phyloP scores from a whole-genome alignment of 2,113 vertebrate genomes.

The Cynoglossus semilaevis region DNA sequence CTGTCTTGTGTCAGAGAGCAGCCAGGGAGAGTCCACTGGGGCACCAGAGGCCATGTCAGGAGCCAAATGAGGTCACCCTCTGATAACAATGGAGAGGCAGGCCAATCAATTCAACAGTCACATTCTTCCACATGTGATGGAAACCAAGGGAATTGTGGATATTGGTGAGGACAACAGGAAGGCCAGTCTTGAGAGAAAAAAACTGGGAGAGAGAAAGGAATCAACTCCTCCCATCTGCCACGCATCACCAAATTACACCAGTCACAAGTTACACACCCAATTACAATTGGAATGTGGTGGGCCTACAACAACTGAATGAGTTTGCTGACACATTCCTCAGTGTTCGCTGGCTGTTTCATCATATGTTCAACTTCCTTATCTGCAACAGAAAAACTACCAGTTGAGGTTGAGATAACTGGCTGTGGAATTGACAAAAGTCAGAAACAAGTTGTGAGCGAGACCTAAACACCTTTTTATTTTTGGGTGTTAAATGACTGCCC shows the following conservation, averaged over 20 bases:
- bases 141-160: conserved; percentile 35
- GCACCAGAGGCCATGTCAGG: conserved; percentile 36
- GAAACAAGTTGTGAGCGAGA: conserved; percentile 1
- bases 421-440: not conserved
- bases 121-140: conserved; percentile 54
- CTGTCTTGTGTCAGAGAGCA: conserved; percentile 44
- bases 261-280: conserved; percentile 68
- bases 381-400: conserved; percentile 14
- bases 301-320: conserved; percentile 43
- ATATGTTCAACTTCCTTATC: conserved; percentile 41
- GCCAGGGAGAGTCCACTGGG: conserved; percentile 14
- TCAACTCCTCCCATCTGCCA: conserved; percentile 55
- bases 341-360: conserved; percentile 36
- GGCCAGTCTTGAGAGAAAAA: conserved; percentile 19
- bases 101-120: conserved; percentile 47
- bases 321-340: conserved; percentile 55
- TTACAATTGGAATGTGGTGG: conserved; percentile 56
- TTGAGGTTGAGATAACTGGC: conserved; percentile 1
- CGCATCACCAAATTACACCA: conserved; percentile 59
- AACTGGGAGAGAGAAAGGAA: conserved; percentile 34
- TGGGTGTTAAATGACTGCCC: conserved; percentile 25
- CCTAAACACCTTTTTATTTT: not conserved
- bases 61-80: conserved; percentile 56
- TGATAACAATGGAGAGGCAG: conserved; percentile 36
- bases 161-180: conserved; percentile 13